A percentile compares a stretch with the other conserved stretches of the same genome.
phyloP scores from a whole-genome alignment of 2,797 vertebrate species.

The Coregonus ussuriensis region DNA sequence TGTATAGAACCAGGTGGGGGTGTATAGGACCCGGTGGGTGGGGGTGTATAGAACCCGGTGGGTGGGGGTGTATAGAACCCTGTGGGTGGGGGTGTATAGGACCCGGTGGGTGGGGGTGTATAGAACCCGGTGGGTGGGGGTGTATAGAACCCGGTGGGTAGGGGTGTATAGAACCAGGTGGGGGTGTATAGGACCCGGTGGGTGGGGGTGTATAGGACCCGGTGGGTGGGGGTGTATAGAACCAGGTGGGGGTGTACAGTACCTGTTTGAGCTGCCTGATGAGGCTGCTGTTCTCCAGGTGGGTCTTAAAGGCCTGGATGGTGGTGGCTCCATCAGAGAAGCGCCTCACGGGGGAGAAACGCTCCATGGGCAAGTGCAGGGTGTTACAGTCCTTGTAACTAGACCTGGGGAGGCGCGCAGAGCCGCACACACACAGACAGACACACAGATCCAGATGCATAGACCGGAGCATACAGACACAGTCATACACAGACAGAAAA shows the following conservation, averaged over 20 bases:
- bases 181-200: too few relatives aligned
- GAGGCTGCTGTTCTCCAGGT: slow-evolving; percentile 93
- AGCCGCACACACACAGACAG: slow-evolving; percentile 29
- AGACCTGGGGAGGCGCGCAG: slow-evolving; percentile 76
- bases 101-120: too few relatives aligned
- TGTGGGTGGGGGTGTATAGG: too few relatives aligned
- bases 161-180: too few relatives aligned
- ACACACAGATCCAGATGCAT: slow-evolving; percentile 37
- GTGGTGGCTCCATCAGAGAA: slow-evolving; percentile 96
- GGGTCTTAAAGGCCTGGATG: slow-evolving; percentile 97
- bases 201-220: too few relatives aligned
- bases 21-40: too few relatives aligned
- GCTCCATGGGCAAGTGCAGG: slow-evolving; percentile 96
- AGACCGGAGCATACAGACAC: slow-evolving; percentile 6
- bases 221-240: slow-evolving; percentile 60
- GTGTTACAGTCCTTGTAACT: slow-evolving; percentile 99
- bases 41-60: too few relatives aligned
- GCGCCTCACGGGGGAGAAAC: slow-evolving; percentile 95
- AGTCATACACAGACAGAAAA: neutral
- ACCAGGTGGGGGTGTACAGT: slow-evolving; percentile 12
- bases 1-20: too few relatives aligned
- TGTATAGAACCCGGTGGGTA: too few relatives aligned
- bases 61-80: too few relatives aligned
- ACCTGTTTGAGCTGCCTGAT: slow-evolving; percentile 98
- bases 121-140: too few relatives aligned